phyloP scores from a whole-genome alignment of 2,888 invertebrate species.

The Lasioglossum zephyrum region DNA sequence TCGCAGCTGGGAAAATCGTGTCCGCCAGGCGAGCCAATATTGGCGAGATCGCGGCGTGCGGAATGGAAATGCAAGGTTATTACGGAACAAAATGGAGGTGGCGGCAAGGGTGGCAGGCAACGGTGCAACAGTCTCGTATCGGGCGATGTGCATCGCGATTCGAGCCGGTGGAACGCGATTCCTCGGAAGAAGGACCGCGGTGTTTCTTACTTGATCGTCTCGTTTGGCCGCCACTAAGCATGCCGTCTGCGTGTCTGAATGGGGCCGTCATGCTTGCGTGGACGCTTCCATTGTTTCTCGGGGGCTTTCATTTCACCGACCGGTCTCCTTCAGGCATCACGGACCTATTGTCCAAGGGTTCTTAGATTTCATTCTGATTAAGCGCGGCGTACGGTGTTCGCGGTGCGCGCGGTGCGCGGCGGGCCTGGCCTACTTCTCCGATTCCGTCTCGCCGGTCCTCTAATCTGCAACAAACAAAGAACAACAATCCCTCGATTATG shows the following conservation, averaged over 20 bases:
- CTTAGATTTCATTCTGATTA: slow-evolving; percentile 72
- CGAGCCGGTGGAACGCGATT: background rate
- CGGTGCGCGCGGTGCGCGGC: slow-evolving; percentile 13
- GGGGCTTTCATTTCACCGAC: slow-evolving; percentile 71
- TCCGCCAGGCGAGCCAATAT: background rate
- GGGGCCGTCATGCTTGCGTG: slow-evolving; percentile 73
- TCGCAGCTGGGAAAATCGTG: background rate
- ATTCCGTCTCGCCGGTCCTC: slow-evolving; percentile 24
- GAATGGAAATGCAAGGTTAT: background rate
- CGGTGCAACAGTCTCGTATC: slow-evolving; percentile 3
- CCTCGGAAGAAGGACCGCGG: slow-evolving; percentile 31
- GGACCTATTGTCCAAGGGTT: slow-evolving; percentile 61
- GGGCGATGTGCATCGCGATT: background rate
- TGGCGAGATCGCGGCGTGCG: background rate
- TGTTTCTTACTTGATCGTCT: slow-evolving; percentile 69
- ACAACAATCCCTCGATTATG: slow-evolving; percentile 30
- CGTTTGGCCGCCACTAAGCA: slow-evolving; percentile 67
- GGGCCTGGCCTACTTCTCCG: slow-evolving; percentile 57
- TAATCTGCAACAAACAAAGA: slow-evolving; percentile 65
- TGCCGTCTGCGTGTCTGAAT: slow-evolving; percentile 69
- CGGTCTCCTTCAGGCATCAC: slow-evolving; percentile 62
- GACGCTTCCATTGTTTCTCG: slow-evolving; percentile 73
- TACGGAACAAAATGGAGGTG: slow-evolving; percentile 5
- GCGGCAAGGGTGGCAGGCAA: background rate
- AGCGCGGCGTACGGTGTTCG: slow-evolving; percentile 44